Conservation (phyloP, 1,140 invertebrate genomes). For the Cecropterus lyciades region DNA sequence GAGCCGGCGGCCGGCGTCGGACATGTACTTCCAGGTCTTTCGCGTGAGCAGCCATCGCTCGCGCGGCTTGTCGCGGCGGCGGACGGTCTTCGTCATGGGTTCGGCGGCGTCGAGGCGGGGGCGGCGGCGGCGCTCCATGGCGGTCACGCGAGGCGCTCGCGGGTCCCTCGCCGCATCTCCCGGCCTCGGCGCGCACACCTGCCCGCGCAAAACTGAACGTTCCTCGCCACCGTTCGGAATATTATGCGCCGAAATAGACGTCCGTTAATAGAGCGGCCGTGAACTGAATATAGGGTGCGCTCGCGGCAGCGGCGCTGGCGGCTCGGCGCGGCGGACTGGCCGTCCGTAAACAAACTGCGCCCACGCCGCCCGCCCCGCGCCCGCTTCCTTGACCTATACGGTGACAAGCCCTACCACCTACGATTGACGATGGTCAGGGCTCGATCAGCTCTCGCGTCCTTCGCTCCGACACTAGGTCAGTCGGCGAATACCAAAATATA, state of each 20-base stretch:
- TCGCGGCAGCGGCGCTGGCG: slow-evolving; percentile 62
- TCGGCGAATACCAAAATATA: not conserved
- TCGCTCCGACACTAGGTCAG: slow-evolving; percentile 13
- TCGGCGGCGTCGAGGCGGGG: slow-evolving; percentile 60
- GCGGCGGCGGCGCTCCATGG: slow-evolving; percentile 75
- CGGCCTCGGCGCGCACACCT: slow-evolving; percentile 71
- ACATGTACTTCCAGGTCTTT: slow-evolving; percentile 96
- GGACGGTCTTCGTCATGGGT: slow-evolving; percentile 82
- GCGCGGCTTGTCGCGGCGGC: slow-evolving; percentile 86
- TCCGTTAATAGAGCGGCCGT: slow-evolving; percentile 79
- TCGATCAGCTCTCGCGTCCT: slow-evolving; percentile 13
- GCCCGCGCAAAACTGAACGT: slow-evolving; percentile 74
- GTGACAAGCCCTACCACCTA: slow-evolving; percentile 47
- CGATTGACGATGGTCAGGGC: slow-evolving; percentile 61
- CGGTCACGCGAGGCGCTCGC: slow-evolving; percentile 53
- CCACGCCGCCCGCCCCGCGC: slow-evolving; percentile 51
- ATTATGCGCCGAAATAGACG: slow-evolving; percentile 81
- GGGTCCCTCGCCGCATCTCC: slow-evolving; percentile 57
- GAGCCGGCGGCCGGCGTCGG: slow-evolving; percentile 92
- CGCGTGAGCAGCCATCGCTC: slow-evolving; percentile 94
- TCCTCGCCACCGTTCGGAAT: slow-evolving; percentile 68
- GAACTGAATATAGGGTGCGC: slow-evolving; percentile 77
- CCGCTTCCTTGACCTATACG: slow-evolving; percentile 65
- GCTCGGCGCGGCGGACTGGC: slow-evolving; percentile 65
- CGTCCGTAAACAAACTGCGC: slow-evolving; percentile 70